Conservation (phyloP, 2,797 vertebrate genomes). For the Neostethus bicornis region DNA sequence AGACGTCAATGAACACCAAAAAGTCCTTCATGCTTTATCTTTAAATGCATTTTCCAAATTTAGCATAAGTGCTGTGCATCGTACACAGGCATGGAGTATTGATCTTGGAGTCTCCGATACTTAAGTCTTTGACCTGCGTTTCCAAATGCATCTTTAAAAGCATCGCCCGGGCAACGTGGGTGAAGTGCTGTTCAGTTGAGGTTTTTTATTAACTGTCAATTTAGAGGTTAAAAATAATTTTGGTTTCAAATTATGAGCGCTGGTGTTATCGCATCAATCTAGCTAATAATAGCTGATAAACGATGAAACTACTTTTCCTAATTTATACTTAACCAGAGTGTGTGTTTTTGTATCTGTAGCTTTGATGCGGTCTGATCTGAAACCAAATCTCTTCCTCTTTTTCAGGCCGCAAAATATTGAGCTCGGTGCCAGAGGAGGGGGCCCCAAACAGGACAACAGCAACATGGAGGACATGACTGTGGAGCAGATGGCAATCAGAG, state of each 20-base stretch:
- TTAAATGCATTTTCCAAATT: not conserved
- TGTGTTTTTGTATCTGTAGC: not conserved
- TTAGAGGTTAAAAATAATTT: not conserved
- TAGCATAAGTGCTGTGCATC: not conserved
- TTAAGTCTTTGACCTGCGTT: not conserved
- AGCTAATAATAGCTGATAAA: not conserved
- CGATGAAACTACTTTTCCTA: not conserved
- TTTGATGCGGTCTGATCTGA: constrained; percentile 9
- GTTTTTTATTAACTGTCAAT: not conserved
- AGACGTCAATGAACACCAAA: not conserved
- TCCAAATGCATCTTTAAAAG: not conserved
- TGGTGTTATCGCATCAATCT: not conserved
- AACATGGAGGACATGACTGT: constrained; percentile 89
- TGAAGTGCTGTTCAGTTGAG: not conserved
- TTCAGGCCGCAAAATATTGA: constrained; percentile 77
- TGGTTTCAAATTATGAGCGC: not conserved
- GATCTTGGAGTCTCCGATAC: not conserved
- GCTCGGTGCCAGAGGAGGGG: constrained; percentile 65
- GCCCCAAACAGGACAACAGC: constrained; percentile 63
- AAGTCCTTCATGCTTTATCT: not conserved
- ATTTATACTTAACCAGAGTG: not conserved
- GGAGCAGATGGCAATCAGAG: constrained; percentile 88
- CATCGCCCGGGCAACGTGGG: not conserved
- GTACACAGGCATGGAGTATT: not conserved
- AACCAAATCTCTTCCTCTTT: constrained; percentile 1